Evolutionary conservation across 2,113 vertebrate species (phyloP).

Genomic region (Mirounga angustirostris): DNA sequence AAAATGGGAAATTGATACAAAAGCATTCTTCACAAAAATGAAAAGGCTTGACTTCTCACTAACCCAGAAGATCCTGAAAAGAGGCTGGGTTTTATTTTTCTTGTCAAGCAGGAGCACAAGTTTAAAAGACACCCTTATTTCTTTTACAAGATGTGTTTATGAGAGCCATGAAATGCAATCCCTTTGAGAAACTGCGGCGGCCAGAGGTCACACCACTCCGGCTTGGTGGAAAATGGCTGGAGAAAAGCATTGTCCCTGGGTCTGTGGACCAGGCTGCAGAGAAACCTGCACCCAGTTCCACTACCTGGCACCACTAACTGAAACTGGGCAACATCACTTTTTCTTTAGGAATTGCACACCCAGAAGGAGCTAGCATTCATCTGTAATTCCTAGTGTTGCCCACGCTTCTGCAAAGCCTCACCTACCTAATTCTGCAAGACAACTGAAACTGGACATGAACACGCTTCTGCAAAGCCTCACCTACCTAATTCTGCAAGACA

Average conservation of each 20-base stretch:
- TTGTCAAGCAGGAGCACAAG: constrained; percentile 12
- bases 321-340: not conserved
- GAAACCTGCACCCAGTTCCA: too few species aligned
- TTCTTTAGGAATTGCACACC: not conserved
- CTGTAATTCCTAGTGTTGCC: not conserved
- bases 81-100: constrained; percentile 58
- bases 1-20: not conserved
- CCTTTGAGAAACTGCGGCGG: constrained; percentile 11
- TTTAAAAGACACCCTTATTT: constrained; percentile 72
- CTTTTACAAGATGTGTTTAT: constrained; percentile 55
- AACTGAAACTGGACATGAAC: not conserved
- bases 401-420: not conserved
- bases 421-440: not conserved
- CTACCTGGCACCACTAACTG: not conserved
- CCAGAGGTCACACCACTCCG: not conserved
- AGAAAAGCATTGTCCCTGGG: not conserved
- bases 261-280: not conserved
- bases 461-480: not conserved
- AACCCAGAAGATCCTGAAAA: constrained; percentile 12
- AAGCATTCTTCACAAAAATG: constrained; percentile 55
- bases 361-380: not conserved
- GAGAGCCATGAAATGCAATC: constrained; percentile 56
- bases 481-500: not conserved
- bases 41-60: constrained; percentile 47
- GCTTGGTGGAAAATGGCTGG: not conserved